Percentiles rank a stretch among this genome's conserved stretches.
Evolutionary conservation across 2,113 vertebrate genomes (phyloP).

Genomic region (Solea solea): DNA sequence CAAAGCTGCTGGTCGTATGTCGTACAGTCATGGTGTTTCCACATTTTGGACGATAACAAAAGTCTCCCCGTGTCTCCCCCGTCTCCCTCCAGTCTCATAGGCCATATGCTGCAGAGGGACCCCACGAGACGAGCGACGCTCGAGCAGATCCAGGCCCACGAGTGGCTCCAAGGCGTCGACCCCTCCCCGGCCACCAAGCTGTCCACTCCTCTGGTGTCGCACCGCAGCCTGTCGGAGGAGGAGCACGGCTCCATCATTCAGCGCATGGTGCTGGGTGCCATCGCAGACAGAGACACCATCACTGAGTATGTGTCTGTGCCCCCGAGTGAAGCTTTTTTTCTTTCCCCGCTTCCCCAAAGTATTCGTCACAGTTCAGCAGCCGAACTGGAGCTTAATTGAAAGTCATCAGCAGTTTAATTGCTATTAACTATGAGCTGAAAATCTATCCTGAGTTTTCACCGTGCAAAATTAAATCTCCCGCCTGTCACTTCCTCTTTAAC

Average conservation of each 20-base stretch:
- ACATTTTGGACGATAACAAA: neutral
- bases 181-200: slow-evolving; percentile 97
- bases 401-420: slow-evolving; percentile 49
- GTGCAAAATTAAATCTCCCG: slow-evolving; percentile 47
- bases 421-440: slow-evolving; percentile 46
- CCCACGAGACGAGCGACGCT: slow-evolving; percentile 93
- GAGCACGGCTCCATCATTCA: slow-evolving; percentile 98
- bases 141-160: slow-evolving; percentile 92
- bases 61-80: slow-evolving; percentile 15
- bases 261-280: slow-evolving; percentile 96
- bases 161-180: slow-evolving; percentile 96
- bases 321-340: neutral
- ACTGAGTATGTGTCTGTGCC: slow-evolving; percentile 88
- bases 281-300: slow-evolving; percentile 92
- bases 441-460: slow-evolving; percentile 31
- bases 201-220: slow-evolving; percentile 95
- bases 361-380: slow-evolving; percentile 13
- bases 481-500: slow-evolving; percentile 33
- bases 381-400: slow-evolving; percentile 28
- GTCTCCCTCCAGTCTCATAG: slow-evolving; percentile 87
- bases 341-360: neutral
- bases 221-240: slow-evolving; percentile 96
- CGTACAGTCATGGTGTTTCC: neutral
- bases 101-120: slow-evolving; percentile 96
- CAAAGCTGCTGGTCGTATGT: no score